A percentile compares a stretch with the other conserved stretches of the same genome.
These are phyloP conservation scores for Callaeas wilsoni DNA, from an alignment of 2,113 vertebrate species.

Conservation along the genomic window DNA sequence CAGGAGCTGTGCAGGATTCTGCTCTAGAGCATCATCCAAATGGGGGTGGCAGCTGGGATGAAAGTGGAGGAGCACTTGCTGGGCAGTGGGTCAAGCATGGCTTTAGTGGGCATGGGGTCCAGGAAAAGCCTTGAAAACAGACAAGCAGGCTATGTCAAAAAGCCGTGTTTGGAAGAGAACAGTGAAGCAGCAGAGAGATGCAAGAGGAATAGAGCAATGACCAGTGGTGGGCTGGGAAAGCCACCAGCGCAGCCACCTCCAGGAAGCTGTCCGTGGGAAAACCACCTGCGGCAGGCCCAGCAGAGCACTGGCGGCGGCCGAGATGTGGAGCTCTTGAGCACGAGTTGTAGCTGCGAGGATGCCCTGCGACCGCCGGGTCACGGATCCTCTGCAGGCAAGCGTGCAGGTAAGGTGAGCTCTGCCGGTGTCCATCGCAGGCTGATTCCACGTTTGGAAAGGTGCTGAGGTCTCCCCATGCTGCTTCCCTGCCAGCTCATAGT, in stretches of 20 bases:
- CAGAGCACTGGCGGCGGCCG: neutral
- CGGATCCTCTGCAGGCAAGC: accelerated
- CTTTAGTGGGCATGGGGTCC: neutral
- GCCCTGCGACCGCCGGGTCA: accelerated
- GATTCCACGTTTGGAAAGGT: neutral
- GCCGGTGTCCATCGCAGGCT: accelerated
- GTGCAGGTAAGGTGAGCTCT: neutral
- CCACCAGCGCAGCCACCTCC: neutral
- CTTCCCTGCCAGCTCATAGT: neutral
- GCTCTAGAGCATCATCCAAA: neutral
- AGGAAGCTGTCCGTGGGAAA: neutral
- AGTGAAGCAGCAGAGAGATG: neutral
- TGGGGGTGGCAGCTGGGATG: neutral
- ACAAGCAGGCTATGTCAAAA: neutral
- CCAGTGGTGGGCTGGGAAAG: neutral
- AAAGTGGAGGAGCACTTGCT: neutral
- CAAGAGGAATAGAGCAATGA: accelerated
- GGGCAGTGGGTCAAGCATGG: neutral
- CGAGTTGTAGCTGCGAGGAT: neutral
- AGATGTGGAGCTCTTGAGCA: neutral
- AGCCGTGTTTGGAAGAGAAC: accelerated
- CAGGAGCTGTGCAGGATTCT: neutral
- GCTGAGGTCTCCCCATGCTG: neutral
- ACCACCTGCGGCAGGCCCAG: neutral
- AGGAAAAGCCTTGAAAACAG: neutral